Base-by-base conservation (phyloP, 2,888 invertebrate genomes). In the Periphyllus acericola region DNA sequence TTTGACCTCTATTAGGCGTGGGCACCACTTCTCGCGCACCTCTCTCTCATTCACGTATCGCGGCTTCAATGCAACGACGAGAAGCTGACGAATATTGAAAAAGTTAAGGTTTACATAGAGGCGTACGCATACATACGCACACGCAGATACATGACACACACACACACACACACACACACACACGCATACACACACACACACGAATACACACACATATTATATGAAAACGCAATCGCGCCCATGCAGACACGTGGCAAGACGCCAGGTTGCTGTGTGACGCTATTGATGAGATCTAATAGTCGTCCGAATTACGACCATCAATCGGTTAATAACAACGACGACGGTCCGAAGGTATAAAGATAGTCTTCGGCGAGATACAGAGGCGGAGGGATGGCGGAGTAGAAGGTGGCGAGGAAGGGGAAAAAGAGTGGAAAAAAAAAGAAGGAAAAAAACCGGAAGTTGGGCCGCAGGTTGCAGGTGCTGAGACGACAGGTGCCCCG, bases 381-480 rank as follows among this genome's bases (percentile, higher is more conserved):
- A n/a, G 68, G 68, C 52, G 82, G 25, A 36, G 55, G 60, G 40
- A 34, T 9, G 74, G 34, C 71, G 46, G 46, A 9, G 17, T 9
- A 5, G 29, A 40, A 55, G 17, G 29, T 1, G n/a, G 55, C 21
- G 34, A 0, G 34, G 2, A 19, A 60, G 8, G 55, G 8, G 32
- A 52, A 6, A 46, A 76, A n/a, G 46, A 25, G 76, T 3, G 8
- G 9, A 68, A 72, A 72, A 72, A 21, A 46, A 14, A 29, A 14
- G 29, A 34, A 34, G 19, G 32, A 46, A 71, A 87, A 87, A 87
- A 87, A 87, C 87, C 87, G 87, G 87, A 87, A 87, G 87, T 87
- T 25, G 40, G 80, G 87, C 68, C 87, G 80, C 87, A 79, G 86
- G 86, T 86, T 86, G 86, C 86, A 87, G 87, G 87, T 87, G 87